phyloP scores from a whole-genome alignment of 2,113 vertebrate genomes.

The Atrichornis clamosus region DNA sequence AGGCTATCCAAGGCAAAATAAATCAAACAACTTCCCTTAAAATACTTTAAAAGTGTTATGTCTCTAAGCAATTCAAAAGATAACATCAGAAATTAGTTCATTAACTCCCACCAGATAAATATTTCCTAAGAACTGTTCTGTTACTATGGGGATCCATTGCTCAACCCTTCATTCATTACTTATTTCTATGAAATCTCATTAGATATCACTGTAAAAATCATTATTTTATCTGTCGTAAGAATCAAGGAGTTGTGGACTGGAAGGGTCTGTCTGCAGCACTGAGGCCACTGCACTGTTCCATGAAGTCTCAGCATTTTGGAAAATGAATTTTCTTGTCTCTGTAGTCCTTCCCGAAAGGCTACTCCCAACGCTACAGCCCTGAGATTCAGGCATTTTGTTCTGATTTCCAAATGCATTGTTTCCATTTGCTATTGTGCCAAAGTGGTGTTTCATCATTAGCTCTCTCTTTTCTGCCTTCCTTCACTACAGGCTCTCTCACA shows the following conservation, averaged over 20 bases:
- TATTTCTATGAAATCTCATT: conserved; percentile 5
- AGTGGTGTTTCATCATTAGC: background rate
- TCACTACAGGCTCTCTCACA: background rate
- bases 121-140: background rate
- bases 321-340: background rate
- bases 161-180: background rate
- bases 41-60: background rate
- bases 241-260: background rate
- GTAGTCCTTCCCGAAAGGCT: background rate
- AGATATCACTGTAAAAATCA: background rate
- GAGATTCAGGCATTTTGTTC: background rate
- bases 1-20: background rate
- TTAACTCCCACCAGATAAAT: background rate
- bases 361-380: background rate
- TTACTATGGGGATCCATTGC: background rate
- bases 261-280: background rate
- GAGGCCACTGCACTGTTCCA: background rate
- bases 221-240: background rate
- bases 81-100: background rate
- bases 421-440: background rate
- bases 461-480: background rate
- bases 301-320: background rate
- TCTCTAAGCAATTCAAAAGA: background rate
- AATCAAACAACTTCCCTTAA: background rate
- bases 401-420: background rate